Base-by-base conservation (phyloP, 2,113 vertebrate genomes). In the Tylochromis polylepis region DNA sequence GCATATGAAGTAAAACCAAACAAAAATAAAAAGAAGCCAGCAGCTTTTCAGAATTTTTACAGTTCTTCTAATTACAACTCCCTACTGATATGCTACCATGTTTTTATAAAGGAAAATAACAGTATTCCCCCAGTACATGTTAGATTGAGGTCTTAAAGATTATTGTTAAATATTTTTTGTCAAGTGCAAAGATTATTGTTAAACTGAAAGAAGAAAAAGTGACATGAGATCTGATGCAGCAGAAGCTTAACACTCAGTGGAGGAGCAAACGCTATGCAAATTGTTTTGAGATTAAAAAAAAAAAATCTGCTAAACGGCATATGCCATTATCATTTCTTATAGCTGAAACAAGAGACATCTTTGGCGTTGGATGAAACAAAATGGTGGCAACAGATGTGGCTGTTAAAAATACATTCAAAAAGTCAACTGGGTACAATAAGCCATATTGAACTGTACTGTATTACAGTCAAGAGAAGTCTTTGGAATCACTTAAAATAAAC, bases 401-500 rank as follows among this genome's bases (percentile, higher is more conserved):
- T 93, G 91, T 94, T 95, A 94, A 95, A 95, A 95, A 95, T 94
- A 95, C 93, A 95, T 94, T 93, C 82, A 85, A 90, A 91, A 87
- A 94, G 95, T 94, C 94, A 94, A 93, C 93, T 95, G 93, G 94
- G 95, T 95, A 93, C 93, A 94, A 95, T 94, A 94, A 93, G 91
- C 92, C 93, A 95, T 93, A 94, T 93, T 95, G 93, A 93, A 93
- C 41, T 91, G 88, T 94, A 95, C 94, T 92, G 95, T 94, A 93
- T 94, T 93, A 92, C 93, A 94, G 93, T 94, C 90, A 92, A 88
- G 87, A 90, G 91, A 92, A 94, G 94, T 93, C 91, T 95, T 94
- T 92, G 88, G 92, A 94, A 94, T 93, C 87, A 91, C 91, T 93
- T 94, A 91, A 93, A 94, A 92, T 93, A 91, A 94, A 93, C 92